These are phyloP conservation scores for Eulemur albifrons DNA, from an alignment of 2,797 vertebrate species.

Conservation along the genomic window DNA sequence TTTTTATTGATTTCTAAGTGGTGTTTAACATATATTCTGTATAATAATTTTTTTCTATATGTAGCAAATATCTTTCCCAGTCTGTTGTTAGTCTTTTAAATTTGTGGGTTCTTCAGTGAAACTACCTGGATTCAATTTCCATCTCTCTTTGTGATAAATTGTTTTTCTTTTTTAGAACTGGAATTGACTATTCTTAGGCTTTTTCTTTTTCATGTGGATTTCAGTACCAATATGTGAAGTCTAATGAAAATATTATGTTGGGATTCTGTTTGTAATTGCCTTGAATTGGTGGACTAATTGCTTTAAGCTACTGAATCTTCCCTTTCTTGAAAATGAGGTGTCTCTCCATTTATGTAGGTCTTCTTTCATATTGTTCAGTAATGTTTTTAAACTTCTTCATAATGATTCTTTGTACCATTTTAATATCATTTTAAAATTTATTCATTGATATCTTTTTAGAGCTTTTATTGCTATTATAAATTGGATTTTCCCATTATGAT, in stretches of 20 bases:
- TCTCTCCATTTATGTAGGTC: not conserved
- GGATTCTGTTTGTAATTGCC: not conserved
- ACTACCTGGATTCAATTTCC: not conserved
- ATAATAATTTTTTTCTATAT: not conserved
- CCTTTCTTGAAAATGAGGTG: not conserved
- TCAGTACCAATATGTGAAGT: not conserved
- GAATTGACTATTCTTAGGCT: not conserved
- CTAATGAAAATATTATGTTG: not conserved
- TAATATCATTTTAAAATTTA: not conserved
- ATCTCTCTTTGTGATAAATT: not conserved
- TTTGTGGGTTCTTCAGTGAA: not conserved
- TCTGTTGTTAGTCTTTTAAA: not conserved
- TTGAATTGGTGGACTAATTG: not conserved
- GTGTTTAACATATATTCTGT: not conserved
- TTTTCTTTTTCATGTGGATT: not conserved
- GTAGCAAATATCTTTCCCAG: not conserved
- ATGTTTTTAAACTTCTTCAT: not conserved
- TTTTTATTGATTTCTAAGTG: not conserved
- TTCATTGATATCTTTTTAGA: slow-evolving; percentile 21
- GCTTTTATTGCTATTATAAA: slow-evolving; percentile 18
- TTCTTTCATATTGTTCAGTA: not conserved
- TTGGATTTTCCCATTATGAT: not conserved
- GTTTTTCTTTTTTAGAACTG: not conserved
- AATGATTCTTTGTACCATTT: not conserved
- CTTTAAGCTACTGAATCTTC: not conserved